phyloP scores from a whole-genome alignment of 2,888 invertebrate genomes.

The Drosophila anomalata region DNA sequence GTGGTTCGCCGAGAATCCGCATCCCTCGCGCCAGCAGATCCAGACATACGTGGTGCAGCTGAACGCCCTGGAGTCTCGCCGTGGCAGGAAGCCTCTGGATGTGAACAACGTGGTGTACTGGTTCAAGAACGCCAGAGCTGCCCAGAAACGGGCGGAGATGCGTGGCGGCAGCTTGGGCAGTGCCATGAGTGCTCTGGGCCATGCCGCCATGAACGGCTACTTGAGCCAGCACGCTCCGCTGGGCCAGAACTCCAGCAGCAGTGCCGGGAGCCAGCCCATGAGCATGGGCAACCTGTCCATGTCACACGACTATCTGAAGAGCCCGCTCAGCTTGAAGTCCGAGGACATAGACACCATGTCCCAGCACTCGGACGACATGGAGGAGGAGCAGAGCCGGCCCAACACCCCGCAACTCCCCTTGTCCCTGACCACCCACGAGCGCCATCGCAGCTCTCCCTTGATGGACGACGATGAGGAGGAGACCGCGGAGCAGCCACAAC shows the following conservation, averaged over 20 bases:
- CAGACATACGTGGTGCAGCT: slow-evolving; percentile 97
- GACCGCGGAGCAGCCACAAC: slow-evolving; percentile 38
- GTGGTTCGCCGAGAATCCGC: slow-evolving; percentile 99
- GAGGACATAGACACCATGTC: slow-evolving; percentile 88
- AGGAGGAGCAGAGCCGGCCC: slow-evolving; percentile 87
- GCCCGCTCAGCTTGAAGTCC: slow-evolving; percentile 86
- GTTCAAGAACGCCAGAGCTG: slow-evolving; percentile 99
- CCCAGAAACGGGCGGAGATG: slow-evolving; percentile 95
- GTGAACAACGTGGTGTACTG: slow-evolving; percentile 98
- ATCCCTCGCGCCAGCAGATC: slow-evolving; percentile 98
- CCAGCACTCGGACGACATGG: slow-evolving; percentile 87
- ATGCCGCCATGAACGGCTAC: slow-evolving; percentile 83
- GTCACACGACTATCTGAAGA: slow-evolving; percentile 88
- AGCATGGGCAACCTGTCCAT: slow-evolving; percentile 85
- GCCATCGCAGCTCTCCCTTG: slow-evolving; percentile 79
- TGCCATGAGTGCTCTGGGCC: slow-evolving; percentile 78
- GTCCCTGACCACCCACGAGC: slow-evolving; percentile 87
- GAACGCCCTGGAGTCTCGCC: slow-evolving; percentile 95
- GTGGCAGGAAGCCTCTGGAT: slow-evolving; percentile 96
- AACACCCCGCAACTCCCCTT: slow-evolving; percentile 89
- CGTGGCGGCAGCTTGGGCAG: slow-evolving; percentile 85
- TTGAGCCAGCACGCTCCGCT: slow-evolving; percentile 81
- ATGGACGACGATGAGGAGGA: slow-evolving; percentile 69
- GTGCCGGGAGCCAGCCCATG: slow-evolving; percentile 75
- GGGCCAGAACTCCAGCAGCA: slow-evolving; percentile 78